Base-by-base conservation (phyloP, 2,113 vertebrate genomes). In the Cyanistes caeruleus region DNA sequence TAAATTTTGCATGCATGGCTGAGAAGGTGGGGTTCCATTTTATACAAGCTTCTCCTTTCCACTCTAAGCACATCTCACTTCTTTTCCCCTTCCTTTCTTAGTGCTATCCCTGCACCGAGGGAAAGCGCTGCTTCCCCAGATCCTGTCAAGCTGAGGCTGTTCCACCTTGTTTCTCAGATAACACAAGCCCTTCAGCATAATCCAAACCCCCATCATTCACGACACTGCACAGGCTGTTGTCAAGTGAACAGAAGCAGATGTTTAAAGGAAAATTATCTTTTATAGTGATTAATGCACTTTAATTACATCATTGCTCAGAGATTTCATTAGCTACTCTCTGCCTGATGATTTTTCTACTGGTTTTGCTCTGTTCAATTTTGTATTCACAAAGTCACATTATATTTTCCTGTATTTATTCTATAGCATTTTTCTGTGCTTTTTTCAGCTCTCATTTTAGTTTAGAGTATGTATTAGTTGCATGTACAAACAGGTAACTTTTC, bases 211-310 rank as follows among this genome's bases (percentile, higher is more conserved):
- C 77, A 83, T n/a, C 77, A 76, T 3, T 91, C 92, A 92, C 65
- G 92, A 94, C 92, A 87, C 85, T 91, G 83, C 72, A 74, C 84
- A 43, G 77, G 86, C 90, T 93, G 87, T 82, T 97, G 97, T 94
- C 97, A 84, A 96, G 90, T 63, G 3, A 80, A 84, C 58, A 43
- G 82, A 56, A 96, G 95, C 97, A 98, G 98, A 97, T 97, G 97
- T 97, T 96, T 97, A 68, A 72, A 89, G 93, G 90, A 84, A 94
- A 89, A 90, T 39, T 69, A 94, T 95, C 65, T 97, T 91, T 95
- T 89, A 95, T 88, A 95, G 87, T 91, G 96, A 97, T 95, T 41
- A 87, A 86, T 89, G 95, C 67, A 77, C 90, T 95, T 94, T 96
- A 96, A 96, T 97, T 92, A 94, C 95, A 97, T 93, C 76, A 92